These are phyloP conservation scores for Hippocampus abdominalis DNA, from an alignment of 2,113 vertebrate genomes.

Conservation along the genomic window DNA sequence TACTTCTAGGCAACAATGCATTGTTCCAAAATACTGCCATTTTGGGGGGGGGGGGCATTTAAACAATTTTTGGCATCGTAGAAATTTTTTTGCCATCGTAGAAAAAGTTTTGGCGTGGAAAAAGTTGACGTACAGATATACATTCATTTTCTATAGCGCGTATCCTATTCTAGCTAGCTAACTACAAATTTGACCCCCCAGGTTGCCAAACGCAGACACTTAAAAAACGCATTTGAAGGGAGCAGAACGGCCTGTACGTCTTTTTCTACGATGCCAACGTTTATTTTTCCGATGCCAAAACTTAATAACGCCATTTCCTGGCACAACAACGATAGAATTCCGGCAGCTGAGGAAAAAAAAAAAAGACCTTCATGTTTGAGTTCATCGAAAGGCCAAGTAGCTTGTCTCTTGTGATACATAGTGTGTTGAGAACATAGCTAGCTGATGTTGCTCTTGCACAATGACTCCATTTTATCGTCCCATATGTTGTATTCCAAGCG, in stretches of 20 bases:
- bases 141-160: background rate
- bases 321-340: background rate
- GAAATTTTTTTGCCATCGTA: too few species aligned
- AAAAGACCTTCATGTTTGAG: background rate
- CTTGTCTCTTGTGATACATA: background rate
- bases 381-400: background rate
- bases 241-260: background rate
- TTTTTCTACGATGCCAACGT: background rate
- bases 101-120: too few species aligned
- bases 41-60: background rate
- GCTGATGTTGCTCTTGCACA: background rate
- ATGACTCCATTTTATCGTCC: slow-evolving; percentile 2
- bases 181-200: background rate
- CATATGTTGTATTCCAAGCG: background rate
- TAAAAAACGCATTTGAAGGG: background rate
- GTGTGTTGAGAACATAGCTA: background rate
- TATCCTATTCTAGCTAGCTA: background rate
- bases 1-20: background rate
- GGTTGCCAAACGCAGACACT: too few species aligned
- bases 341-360: background rate
- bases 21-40: background rate
- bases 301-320: background rate
- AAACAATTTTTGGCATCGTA: background rate
- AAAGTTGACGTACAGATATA: background rate
- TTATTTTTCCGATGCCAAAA: background rate